Base-by-base conservation (phyloP, 2,888 invertebrate genomes). In the Caenorhabditis macrosperma region DNA sequence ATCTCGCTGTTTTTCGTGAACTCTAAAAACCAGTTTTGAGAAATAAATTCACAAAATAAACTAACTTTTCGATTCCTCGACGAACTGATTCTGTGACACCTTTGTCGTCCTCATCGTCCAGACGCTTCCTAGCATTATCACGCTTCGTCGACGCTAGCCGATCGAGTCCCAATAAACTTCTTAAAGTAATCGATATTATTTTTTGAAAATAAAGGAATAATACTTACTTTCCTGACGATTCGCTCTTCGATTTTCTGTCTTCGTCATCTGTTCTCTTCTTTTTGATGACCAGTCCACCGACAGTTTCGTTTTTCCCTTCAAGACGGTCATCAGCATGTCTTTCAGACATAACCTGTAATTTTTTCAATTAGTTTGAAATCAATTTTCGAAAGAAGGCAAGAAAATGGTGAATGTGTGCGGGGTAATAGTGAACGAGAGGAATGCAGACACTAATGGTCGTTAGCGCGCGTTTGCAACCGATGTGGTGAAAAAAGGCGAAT, bases 91-190 rank as follows among this genome's bases (percentile, higher is more conserved):
- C 88, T 6, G 83, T 77, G 3, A 88, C 71, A 17, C 82, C 82
- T 17, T 48, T 48, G 33, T 83, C 87, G n/a, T 86, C 88, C 4
- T 79, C 83, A 10, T 80, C 83, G 4, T 78, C 82, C 10, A 68
- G 41, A 10, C 85, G 55, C 54, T 83, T 74, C 24, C 87, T 68
- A 6, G 78, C 52, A 46, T 86, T 59, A 46, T 86, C 84, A 59
- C 83, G 59, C 81, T 92, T 92, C 10, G 87, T 88, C 4, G 90
- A 91, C 9, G 92, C 92, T 12, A 92, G 84, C 79, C 85, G 89
- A 74, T 92, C 92, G 33, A 92, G 83, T 0, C 92, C 92, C 9
- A 91, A 85, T 12, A 91, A 72, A 2, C 92, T 92, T 20, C 85
- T 87, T 68, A 78, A 87, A 50, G 22, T 10, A 50, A 46, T 15